phyloP scores from a whole-genome alignment of 1,140 invertebrate species.

The Phocides pigmalion region DNA sequence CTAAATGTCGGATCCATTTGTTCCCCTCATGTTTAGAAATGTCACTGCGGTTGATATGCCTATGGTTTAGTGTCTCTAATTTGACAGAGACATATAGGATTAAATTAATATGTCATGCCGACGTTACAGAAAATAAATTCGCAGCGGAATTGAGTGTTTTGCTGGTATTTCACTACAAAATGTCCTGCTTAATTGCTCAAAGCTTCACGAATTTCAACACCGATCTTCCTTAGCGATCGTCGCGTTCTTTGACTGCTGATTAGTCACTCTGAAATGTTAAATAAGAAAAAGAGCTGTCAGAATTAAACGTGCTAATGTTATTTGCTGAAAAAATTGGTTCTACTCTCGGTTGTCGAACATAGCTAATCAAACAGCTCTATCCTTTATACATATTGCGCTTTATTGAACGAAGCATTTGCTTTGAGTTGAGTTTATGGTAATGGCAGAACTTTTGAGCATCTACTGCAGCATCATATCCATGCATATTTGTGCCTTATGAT shows the following conservation, averaged over 20 bases:
- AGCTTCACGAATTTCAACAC: constrained; percentile 23
- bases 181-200: constrained; percentile 32
- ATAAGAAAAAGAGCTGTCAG: constrained; percentile 26
- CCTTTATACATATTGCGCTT: neutral
- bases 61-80: constrained; percentile 77
- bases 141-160: constrained; percentile 52
- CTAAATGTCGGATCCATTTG: constrained; percentile 78
- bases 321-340: constrained; percentile 6
- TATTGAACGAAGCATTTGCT: too few species aligned
- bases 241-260: constrained; percentile 33
- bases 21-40: constrained; percentile 78
- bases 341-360: constrained; percentile 2
- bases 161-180: constrained; percentile 47
- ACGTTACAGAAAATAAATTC: constrained; percentile 62
- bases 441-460: too few species aligned
- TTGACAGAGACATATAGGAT: constrained; percentile 76
- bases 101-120: constrained; percentile 71
- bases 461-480: too few species aligned
- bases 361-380: constrained; percentile 1
- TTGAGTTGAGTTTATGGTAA: too few species aligned
- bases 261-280: constrained; percentile 29
- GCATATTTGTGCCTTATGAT: too few species aligned
- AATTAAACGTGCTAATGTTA: constrained; percentile 28
- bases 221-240: constrained; percentile 31
- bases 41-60: constrained; percentile 74